Evolutionary conservation across 2,113 vertebrate species (phyloP).

Genomic region (Cathartes aura): DNA sequence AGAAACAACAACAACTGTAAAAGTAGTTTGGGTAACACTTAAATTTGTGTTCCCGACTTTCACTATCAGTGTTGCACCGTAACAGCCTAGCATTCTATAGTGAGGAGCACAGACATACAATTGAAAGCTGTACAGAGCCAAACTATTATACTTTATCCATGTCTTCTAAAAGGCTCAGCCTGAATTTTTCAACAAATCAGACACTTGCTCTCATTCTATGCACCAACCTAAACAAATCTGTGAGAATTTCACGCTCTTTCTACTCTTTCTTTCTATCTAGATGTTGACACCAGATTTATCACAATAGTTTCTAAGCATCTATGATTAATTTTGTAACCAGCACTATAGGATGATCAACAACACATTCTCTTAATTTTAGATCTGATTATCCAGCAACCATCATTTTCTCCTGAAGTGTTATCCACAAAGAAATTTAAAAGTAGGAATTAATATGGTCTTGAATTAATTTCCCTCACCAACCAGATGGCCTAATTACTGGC

Average conservation of each 20-base stretch:
- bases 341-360: neutral
- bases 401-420: slow-evolving; percentile 16
- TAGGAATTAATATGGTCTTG: slow-evolving; percentile 17
- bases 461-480: slow-evolving; percentile 28
- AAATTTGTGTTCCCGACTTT: neutral
- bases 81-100: neutral
- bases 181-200: neutral
- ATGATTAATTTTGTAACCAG: slow-evolving; percentile 20
- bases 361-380: slow-evolving; percentile 31
- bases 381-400: slow-evolving; percentile 19
- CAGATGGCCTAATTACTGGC: slow-evolving; percentile 46
- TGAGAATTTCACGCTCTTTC: neutral
- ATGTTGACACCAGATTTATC: neutral
- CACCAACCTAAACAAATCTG: neutral
- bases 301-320: neutral
- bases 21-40: neutral
- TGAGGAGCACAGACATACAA: neutral
- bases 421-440: slow-evolving; percentile 34
- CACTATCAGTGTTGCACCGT: neutral
- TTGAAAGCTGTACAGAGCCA: neutral
- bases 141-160: neutral
- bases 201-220: neutral
- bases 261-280: neutral
- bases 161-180: neutral
- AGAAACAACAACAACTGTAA: neutral